Conservation (phyloP, 2,797 vertebrate genomes). For the Paramormyrops hopkinsi region DNA sequence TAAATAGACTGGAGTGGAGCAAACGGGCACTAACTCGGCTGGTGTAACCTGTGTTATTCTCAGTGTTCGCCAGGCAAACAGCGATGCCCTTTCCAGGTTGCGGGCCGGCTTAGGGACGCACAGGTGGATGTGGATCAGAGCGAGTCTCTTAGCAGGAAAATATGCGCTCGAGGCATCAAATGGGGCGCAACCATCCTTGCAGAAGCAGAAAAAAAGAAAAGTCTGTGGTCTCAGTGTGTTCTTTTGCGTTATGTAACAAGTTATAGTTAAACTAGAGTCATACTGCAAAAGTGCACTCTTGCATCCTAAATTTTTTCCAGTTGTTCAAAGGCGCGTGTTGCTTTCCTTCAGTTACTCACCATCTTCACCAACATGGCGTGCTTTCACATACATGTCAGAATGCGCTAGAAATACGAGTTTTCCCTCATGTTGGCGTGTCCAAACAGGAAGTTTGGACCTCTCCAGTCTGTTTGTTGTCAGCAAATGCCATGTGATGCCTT, state of each 20-base stretch:
- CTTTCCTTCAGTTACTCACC: not conserved
- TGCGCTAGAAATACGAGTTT: not conserved
- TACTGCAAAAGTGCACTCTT: not conserved
- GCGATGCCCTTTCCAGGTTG: not conserved
- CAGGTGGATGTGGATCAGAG: not conserved
- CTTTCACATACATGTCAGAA: not conserved
- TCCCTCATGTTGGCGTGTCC: not conserved
- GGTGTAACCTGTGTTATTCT: not conserved
- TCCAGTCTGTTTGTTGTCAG: not conserved
- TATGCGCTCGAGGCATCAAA: not conserved
- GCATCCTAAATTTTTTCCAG: not conserved
- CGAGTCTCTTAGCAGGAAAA: not conserved
- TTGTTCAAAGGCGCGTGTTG: not conserved
- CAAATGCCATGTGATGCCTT: not conserved
- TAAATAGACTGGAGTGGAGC: not conserved
- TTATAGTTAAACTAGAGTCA: not conserved
- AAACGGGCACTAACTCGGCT: not conserved
- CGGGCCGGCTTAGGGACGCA: not conserved
- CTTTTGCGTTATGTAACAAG: not conserved
- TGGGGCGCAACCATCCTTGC: not conserved
- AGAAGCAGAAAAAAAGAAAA: not conserved
- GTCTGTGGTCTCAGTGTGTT: not conserved
- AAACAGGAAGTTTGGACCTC: not conserved
- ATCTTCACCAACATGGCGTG: not conserved
- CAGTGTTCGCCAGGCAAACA: not conserved